A percentile compares a stretch with the other conserved stretches of the same genome.
Conservation (phyloP, 2,797 vertebrate species). For the Psittacula echo region DNA sequence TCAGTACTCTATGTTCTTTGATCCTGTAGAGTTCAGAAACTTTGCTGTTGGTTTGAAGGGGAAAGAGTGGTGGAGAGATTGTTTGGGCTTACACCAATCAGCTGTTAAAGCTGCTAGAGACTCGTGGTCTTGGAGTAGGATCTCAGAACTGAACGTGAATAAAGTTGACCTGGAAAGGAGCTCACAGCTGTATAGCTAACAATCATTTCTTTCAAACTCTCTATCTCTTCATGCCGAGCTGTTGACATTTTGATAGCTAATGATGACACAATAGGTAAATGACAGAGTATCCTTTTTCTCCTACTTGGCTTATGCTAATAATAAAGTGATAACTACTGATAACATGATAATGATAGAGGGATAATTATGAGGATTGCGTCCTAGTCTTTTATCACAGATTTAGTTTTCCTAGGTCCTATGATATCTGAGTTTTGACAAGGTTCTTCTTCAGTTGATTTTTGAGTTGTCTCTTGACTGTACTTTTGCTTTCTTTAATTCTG, state of each 20-base stretch:
- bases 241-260: neutral
- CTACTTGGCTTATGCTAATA: neutral
- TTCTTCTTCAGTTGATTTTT: neutral
- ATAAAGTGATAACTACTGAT: neutral
- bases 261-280: neutral
- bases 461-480: neutral
- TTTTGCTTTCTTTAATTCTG: neutral
- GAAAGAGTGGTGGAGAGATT: neutral
- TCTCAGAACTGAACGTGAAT: neutral
- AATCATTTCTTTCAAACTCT: neutral
- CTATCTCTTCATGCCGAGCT: neutral
- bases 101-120: neutral
- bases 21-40: neutral
- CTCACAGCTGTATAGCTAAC: neutral
- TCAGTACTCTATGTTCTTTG: neutral
- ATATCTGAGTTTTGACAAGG: neutral
- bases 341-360: neutral
- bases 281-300: neutral
- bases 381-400: neutral
- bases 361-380: neutral
- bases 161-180: neutral
- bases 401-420: neutral
- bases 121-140: neutral
- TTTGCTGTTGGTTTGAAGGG: neutral
- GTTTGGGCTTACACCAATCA: neutral